These are phyloP conservation scores for Ganaspis sp. DNA, from an alignment of 1,140 invertebrate species.

Conservation along the genomic window DNA sequence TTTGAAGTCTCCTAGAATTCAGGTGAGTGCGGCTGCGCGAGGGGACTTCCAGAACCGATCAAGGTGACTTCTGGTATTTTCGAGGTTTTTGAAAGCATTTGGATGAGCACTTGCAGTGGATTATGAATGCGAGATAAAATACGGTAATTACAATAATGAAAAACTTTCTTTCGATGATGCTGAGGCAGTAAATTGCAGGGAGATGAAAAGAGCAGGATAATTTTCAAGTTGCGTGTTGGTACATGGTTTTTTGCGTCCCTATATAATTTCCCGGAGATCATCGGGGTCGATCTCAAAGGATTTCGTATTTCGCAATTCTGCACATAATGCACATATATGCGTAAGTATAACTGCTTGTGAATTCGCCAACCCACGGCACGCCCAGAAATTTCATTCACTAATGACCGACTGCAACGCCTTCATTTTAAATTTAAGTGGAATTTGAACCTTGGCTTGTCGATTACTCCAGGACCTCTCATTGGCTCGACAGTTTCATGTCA, in stretches of 20 bases:
- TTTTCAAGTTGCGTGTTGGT: slow-evolving; percentile 13
- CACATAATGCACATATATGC: slow-evolving; percentile 5
- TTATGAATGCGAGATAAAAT: too few relatives aligned
- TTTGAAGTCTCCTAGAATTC: too few relatives aligned
- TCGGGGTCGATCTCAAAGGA: slow-evolving; percentile 3
- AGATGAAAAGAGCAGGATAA: neutral
- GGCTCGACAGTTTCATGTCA: neutral
- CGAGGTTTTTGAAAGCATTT: too few relatives aligned
- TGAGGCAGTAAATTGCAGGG: neutral
- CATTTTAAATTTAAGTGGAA: slow-evolving; percentile 26
- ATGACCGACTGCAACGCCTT: slow-evolving; percentile 17
- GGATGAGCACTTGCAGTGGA: too few relatives aligned
- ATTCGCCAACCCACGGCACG: slow-evolving; percentile 20
- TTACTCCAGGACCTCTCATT: slow-evolving; percentile 1
- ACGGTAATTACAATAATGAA: too few relatives aligned
- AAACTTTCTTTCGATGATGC: too few relatives aligned
- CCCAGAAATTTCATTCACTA: slow-evolving; percentile 25
- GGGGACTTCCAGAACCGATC: too few relatives aligned
- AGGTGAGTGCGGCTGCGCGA: too few relatives aligned
- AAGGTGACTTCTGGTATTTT: too few relatives aligned
- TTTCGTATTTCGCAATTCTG: neutral
- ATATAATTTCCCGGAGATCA: slow-evolving; percentile 25
- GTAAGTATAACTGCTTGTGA: slow-evolving; percentile 14
- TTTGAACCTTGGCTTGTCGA: slow-evolving; percentile 18
- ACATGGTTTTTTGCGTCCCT: neutral